phyloP scores from a whole-genome alignment of 30 jellyfish, hydroid and myxozoan genomes.

The Pseudorhiza aurosa region DNA sequence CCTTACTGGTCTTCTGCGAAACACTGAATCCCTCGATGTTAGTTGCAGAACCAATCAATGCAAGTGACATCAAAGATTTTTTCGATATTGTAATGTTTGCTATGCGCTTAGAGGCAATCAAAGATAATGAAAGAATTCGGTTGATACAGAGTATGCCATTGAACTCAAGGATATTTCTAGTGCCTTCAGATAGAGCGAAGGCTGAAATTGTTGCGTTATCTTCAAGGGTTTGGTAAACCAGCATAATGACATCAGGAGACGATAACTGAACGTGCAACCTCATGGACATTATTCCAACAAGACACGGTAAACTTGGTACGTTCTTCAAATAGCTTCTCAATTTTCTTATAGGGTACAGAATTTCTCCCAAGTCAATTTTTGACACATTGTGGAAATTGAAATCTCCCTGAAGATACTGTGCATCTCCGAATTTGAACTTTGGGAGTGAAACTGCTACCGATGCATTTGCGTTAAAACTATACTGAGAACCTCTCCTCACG shows the following conservation, averaged over 20 bases:
- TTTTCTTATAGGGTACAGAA: not conserved
- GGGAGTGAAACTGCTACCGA: slow-evolving; percentile 30
- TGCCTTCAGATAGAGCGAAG: not conserved
- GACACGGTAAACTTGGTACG: not conserved
- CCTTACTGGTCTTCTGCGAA: slow-evolving; percentile 19
- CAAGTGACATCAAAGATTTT: slow-evolving; percentile 22
- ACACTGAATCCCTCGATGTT: slow-evolving; percentile 74
- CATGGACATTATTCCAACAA: slow-evolving; percentile 15
- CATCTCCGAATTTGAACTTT: slow-evolving; percentile 13
- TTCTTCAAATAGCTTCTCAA: not conserved
- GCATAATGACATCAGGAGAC: not conserved
- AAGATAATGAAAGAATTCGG: not conserved
- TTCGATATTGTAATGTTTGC: slow-evolving; percentile 11
- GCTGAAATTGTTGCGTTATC: not conserved
- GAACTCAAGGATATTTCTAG: not conserved
- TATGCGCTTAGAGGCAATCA: not conserved
- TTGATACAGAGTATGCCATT: slow-evolving; percentile 15
- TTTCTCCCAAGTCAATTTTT: not conserved
- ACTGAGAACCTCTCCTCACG: not conserved
- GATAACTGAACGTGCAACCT: not conserved
- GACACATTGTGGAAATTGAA: not conserved
- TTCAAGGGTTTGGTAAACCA: not conserved
- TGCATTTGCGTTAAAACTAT: no score
- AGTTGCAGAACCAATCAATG: slow-evolving; percentile 5
- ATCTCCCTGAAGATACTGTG: slow-evolving; percentile 4